phyloP scores from a whole-genome alignment of 2,797 vertebrate species.

The Fistularia tabacaria region DNA sequence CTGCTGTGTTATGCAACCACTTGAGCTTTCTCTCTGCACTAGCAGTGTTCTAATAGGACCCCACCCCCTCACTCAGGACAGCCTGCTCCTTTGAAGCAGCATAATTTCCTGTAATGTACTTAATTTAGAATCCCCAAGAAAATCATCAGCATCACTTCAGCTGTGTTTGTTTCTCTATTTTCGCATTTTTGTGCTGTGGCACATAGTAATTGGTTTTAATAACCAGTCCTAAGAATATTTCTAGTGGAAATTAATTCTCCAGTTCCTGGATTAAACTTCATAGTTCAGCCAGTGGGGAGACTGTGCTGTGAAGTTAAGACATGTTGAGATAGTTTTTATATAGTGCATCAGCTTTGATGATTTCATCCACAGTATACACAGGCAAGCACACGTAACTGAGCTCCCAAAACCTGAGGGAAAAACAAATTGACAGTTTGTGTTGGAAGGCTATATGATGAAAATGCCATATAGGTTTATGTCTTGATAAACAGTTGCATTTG shows the following conservation, averaged over 20 bases:
- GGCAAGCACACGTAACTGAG: slow-evolving; percentile 1
- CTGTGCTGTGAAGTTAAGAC: slow-evolving; percentile 38
- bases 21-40: slow-evolving; percentile 61
- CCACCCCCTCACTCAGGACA: slow-evolving; percentile 71
- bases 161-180: slow-evolving; percentile 56
- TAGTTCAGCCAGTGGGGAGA: slow-evolving; percentile 38
- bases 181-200: slow-evolving; percentile 32
- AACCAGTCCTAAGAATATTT: slow-evolving; percentile 49
- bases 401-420: slow-evolving; percentile 1
- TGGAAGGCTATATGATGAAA: too few species aligned
- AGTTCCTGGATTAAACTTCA: slow-evolving; percentile 47
- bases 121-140: slow-evolving; percentile 70
- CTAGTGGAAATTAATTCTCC: slow-evolving; percentile 56
- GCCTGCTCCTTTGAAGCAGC: slow-evolving; percentile 72
- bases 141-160: slow-evolving; percentile 63
- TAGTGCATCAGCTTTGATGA: slow-evolving; percentile 13
- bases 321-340: not conserved
- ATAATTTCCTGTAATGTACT: slow-evolving; percentile 77
- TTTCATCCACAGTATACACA: slow-evolving; percentile 36
- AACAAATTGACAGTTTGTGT: too few species aligned
- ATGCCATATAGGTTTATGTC: slow-evolving; percentile 1
- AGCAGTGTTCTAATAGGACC: slow-evolving; percentile 70
- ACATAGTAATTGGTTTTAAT: slow-evolving; percentile 61
- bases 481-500: not conserved
- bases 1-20: slow-evolving; percentile 74